phyloP scores from a whole-genome alignment of 2,797 vertebrate genomes.

The Anguilla anguilla region DNA sequence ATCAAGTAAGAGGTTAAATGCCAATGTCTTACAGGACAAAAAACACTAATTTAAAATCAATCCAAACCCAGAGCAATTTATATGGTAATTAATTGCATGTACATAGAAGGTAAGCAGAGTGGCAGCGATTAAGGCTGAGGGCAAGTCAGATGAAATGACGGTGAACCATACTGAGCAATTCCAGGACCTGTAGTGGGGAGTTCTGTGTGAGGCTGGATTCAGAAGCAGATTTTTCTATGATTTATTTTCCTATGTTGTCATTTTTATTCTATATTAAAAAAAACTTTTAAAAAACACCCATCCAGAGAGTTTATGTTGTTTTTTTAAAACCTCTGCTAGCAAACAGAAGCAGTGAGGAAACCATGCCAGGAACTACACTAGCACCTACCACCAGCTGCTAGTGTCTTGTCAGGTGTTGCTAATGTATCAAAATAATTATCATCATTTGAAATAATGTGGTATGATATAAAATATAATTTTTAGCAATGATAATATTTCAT shows the following conservation, averaged over 20 bases:
- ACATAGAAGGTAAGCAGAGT: not conserved
- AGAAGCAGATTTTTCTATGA: conserved; percentile 59
- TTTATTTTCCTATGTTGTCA: conserved; percentile 65
- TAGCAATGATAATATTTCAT: not conserved
- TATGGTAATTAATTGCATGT: not conserved
- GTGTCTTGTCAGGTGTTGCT: not conserved
- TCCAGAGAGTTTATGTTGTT: conserved; percentile 28
- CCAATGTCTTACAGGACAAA: not conserved
- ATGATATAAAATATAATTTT: not conserved
- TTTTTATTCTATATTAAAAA: conserved; percentile 63
- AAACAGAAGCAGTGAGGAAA: not conserved
- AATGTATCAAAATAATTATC: not conserved
- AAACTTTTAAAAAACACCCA: conserved; percentile 50
- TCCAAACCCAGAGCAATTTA: not conserved
- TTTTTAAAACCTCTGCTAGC: conserved; percentile 1
- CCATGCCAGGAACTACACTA: not conserved
- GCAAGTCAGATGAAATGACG: not conserved
- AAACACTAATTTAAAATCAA: not conserved
- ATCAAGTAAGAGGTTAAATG: not conserved
- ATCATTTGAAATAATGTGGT: not conserved
- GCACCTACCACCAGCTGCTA: not conserved
- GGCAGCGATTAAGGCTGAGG: not conserved
- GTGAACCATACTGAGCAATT: not conserved
- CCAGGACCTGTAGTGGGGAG: conserved; percentile 49
- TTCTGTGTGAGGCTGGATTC: conserved; percentile 47